These are phyloP conservation scores for Trigoniulus corallinus DNA, from an alignment of 1,140 invertebrate species.

Conservation along the genomic window DNA sequence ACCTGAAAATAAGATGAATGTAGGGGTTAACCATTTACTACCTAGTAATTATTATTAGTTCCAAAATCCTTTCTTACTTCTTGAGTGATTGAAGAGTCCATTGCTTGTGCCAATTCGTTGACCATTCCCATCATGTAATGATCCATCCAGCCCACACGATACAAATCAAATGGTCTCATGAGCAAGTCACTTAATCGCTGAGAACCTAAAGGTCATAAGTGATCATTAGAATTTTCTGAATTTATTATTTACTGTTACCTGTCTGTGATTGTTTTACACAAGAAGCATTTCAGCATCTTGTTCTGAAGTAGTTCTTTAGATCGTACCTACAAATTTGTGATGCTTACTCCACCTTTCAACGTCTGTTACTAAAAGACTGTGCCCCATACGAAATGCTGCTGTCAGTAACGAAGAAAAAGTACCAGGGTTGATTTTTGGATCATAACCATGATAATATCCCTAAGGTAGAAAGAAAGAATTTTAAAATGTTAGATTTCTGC, in stretches of 20 bases:
- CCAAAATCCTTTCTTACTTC: slow-evolving; percentile 40
- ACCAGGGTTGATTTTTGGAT: slow-evolving; percentile 24
- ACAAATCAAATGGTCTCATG: slow-evolving; percentile 72
- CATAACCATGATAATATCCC: slow-evolving; percentile 19
- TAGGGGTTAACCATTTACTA: no score
- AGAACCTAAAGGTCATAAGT: slow-evolving; percentile 39
- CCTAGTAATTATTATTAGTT: no score
- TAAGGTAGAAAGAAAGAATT: no score
- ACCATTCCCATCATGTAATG: slow-evolving; percentile 83
- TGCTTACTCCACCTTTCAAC: slow-evolving; percentile 60
- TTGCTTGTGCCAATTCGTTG: slow-evolving; percentile 84
- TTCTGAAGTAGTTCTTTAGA: not conserved
- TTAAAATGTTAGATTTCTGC: no score
- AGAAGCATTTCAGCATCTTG: no score
- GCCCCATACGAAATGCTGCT: slow-evolving; percentile 34
- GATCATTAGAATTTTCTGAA: no score
- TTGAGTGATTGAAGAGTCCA: slow-evolving; percentile 85
- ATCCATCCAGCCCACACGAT: slow-evolving; percentile 73
- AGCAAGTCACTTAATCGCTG: slow-evolving; percentile 76
- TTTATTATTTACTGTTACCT: not conserved
- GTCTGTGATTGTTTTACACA: not conserved
- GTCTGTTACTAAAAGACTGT: slow-evolving; percentile 32
- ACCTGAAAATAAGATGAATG: slow-evolving; percentile 13
- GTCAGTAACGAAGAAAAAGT: slow-evolving; percentile 27
- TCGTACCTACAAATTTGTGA: slow-evolving; percentile 53